phyloP scores from a whole-genome alignment of 2,888 invertebrate genomes.

The Ennomos fuscantarius region DNA sequence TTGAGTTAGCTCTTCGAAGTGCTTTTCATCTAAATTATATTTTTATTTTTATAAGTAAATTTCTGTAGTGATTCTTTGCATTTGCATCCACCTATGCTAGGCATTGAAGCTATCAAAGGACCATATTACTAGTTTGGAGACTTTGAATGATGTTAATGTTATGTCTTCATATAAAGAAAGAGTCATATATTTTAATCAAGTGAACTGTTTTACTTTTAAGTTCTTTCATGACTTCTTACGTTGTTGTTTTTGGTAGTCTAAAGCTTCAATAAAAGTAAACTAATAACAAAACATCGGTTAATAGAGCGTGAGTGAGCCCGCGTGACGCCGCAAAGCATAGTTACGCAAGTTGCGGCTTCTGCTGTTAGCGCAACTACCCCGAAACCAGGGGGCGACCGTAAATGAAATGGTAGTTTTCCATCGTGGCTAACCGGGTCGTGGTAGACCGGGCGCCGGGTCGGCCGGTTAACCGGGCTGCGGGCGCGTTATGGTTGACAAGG shows the following conservation, averaged over 20 bases:
- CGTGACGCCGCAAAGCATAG: conserved; percentile 71
- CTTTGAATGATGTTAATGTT: too few relatives aligned
- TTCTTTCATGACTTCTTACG: not conserved
- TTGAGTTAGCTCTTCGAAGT: too few relatives aligned
- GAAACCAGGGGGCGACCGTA: conserved; percentile 79
- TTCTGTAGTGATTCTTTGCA: too few relatives aligned
- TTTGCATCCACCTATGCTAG: too few relatives aligned
- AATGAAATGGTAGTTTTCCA: conserved; percentile 84
- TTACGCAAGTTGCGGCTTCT: conserved; percentile 75
- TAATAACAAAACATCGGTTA: conserved; percentile 53
- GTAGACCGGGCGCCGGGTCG: conserved; percentile 52
- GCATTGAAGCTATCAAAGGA: too few relatives aligned
- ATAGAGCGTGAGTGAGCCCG: conserved; percentile 59
- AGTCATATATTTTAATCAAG: too few relatives aligned
- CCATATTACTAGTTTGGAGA: too few relatives aligned
- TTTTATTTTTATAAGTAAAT: too few relatives aligned
- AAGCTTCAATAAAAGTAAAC: conserved; percentile 43
- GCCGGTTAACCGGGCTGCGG: conserved; percentile 68
- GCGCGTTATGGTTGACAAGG: conserved; percentile 83
- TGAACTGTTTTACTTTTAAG: too few relatives aligned
- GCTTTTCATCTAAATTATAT: too few relatives aligned
- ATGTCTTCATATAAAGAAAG: too few relatives aligned
- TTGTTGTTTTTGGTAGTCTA: conserved; percentile 26
- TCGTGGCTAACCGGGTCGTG: conserved; percentile 64
- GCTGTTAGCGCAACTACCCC: conserved; percentile 75